These are phyloP conservation scores for Drosophila borborema DNA, from an alignment of 2,888 invertebrate species.

Conservation along the genomic window DNA sequence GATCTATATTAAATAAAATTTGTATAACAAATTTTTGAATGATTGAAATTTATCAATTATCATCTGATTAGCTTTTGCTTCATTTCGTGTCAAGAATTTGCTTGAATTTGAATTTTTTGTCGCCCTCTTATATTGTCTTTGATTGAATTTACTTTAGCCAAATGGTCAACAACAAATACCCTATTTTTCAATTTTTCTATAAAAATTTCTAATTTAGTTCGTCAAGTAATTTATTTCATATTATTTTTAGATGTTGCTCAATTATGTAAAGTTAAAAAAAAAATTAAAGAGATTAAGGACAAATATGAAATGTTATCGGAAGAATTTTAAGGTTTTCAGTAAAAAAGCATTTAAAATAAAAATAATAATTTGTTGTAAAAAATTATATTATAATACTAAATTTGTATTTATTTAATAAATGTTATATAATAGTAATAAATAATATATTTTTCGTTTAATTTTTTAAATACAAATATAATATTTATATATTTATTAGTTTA, in stretches of 20 bases:
- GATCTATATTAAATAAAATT: not conserved
- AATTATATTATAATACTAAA: not conserved
- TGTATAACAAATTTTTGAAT: not conserved
- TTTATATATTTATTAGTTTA: not conserved
- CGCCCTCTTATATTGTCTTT: not conserved
- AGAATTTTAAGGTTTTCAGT: too few relatives aligned
- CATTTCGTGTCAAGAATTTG: conserved; percentile 1
- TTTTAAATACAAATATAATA: not conserved
- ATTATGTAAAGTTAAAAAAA: too few relatives aligned
- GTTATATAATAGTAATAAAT: too few relatives aligned
- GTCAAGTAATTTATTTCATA: too few relatives aligned
- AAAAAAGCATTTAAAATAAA: too few relatives aligned
- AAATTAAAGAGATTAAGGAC: too few relatives aligned
- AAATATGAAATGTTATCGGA: too few relatives aligned
- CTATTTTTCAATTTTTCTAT: not conserved
- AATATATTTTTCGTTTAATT: not conserved
- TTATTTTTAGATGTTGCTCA: too few relatives aligned
- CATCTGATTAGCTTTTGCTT: not conserved
- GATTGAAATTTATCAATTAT: conserved; percentile 4
- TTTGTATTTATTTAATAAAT: too few relatives aligned
- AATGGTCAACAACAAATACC: not conserved
- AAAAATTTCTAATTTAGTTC: too few relatives aligned
- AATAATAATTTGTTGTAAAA: too few relatives aligned
- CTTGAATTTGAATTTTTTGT: not conserved
- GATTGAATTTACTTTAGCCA: not conserved